Base-by-base conservation (phyloP, 1,140 invertebrate genomes). In the Anoplophora glabripennis region DNA sequence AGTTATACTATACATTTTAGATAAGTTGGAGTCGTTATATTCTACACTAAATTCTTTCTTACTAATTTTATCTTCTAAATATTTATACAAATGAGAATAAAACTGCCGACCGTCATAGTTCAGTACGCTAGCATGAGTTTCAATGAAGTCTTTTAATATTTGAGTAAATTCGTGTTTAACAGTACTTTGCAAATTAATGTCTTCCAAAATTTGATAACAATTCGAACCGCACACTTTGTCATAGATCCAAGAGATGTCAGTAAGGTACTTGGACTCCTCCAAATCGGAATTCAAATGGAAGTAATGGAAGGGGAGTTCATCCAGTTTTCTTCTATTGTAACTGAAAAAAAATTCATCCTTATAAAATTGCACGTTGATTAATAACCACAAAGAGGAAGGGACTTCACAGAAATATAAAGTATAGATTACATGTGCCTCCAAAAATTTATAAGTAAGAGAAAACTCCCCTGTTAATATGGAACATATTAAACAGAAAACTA, bases 301-400 rank as follows among this genome's bases (percentile, higher is more conserved):
- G 48, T 73, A 76, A 63, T 92, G 89, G 76, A 84, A 89, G 51
- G 91, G 90, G 41, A 93, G 78, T 76, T 94, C 90, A 75, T 90
- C 89, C 41, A 91, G 77, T 77, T 88, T 90, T 71, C 91, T 77
- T n/a, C 84, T 80, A 74, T 93, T 91, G 73, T 86, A 87, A 70
- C 86, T 87, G 71, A 34, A 78, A 78, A 56, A 9, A 37, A 41
- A 48, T 17, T 45, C 5, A 28, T 28, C 5, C 3, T 28, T 5
- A 28, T 28, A 28, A 28, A 28, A 28, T 28, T 28, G 21, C 21
- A 28, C 2, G 21, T 28, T 28, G 3, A 3, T 28, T 28, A 28
- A 28, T 28, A 28, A 28, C 21, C 21, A n/a, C 5, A 28, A 28
- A 28, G 5, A 28, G n/a, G n/a, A n/a, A n/a, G n/a, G n/a, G n/a